phyloP scores from a whole-genome alignment of 2,113 vertebrate genomes.

The Astur gentilis region DNA sequence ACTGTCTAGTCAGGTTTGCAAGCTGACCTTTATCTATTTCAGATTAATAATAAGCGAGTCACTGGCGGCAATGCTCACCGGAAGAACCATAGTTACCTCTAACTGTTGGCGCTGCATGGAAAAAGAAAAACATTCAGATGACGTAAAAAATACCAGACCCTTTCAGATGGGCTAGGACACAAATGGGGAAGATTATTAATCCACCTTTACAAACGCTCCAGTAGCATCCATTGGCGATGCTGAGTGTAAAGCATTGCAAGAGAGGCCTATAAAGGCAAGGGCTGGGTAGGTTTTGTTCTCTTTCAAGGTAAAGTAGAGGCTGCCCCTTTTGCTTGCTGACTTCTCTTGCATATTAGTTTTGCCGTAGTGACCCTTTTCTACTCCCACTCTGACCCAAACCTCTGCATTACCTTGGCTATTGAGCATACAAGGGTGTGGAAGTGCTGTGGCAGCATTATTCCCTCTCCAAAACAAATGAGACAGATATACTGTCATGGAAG shows the following conservation, averaged over 20 bases:
- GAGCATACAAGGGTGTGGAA: neutral
- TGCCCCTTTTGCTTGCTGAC: neutral
- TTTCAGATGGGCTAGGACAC: neutral
- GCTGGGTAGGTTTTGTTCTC: neutral
- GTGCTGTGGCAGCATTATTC: neutral
- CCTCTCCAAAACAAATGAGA: neutral
- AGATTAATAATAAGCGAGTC: neutral
- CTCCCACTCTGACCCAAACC: neutral
- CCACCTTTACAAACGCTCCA: neutral
- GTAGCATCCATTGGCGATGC: neutral
- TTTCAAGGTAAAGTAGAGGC: neutral
- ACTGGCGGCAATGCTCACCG: neutral
- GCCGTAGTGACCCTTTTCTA: neutral
- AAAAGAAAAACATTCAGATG: neutral
- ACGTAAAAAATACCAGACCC: neutral
- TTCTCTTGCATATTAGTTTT: neutral
- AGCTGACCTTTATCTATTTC: neutral
- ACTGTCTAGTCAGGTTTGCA: neutral
- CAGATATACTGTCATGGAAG: neutral
- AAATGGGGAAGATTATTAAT: neutral
- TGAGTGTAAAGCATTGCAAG: neutral
- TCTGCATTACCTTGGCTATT: neutral
- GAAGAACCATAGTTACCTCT: neutral
- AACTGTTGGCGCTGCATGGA: neutral
- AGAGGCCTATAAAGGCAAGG: neutral